These are phyloP conservation scores for Leucania comma DNA, from an alignment of 2,888 invertebrate genomes.

Conservation along the genomic window DNA sequence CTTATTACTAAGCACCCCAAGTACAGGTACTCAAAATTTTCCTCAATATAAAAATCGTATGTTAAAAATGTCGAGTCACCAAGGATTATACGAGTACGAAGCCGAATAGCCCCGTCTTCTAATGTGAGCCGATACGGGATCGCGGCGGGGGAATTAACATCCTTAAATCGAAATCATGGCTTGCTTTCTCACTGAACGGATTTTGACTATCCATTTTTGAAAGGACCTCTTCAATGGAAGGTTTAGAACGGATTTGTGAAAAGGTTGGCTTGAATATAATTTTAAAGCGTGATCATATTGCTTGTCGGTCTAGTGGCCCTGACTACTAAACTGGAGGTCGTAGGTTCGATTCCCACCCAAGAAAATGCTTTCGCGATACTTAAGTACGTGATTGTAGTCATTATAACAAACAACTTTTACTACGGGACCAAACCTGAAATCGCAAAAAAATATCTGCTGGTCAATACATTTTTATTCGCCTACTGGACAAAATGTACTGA, in stretches of 20 bases:
- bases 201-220: constrained; percentile 29
- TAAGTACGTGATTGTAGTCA: no score
- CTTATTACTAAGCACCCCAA: not conserved
- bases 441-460: no score
- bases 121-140: constrained; percentile 21
- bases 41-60: constrained; percentile 26
- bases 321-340: no score
- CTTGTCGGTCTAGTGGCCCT: not conserved
- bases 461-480: no score
- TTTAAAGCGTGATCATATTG: not conserved
- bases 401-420: no score
- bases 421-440: no score
- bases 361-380: no score
- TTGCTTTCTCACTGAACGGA: constrained; percentile 29
- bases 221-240: constrained; percentile 11
- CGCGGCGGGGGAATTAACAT: constrained; percentile 37
- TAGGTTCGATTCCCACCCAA: no score
- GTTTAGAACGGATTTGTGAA: not conserved
- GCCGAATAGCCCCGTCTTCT: constrained; percentile 14
- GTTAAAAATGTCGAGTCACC: constrained; percentile 39
- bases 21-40: not conserved
- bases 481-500: no score
- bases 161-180: constrained; percentile 41
- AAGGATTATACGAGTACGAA: constrained; percentile 13
- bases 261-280: not conserved